These are phyloP conservation scores for Chaitophorus viminalis DNA, from an alignment of 2,888 invertebrate species.

Conservation along the genomic window DNA sequence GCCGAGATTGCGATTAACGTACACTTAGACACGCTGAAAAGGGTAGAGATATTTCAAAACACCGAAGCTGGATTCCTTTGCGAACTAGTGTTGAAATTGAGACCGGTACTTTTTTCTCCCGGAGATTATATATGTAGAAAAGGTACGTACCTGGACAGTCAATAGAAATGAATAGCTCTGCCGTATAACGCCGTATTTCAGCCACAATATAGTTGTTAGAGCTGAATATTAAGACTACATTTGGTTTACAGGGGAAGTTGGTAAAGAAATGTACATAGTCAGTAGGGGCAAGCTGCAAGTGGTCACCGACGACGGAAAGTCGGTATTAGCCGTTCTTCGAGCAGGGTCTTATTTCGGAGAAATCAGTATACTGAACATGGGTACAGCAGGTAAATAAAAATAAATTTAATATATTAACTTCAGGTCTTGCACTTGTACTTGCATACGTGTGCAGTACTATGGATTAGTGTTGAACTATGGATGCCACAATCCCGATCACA, in stretches of 20 bases:
- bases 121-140: slow-evolving; percentile 99
- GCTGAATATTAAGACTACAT: neutral
- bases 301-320: slow-evolving; percentile 93
- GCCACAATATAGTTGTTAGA: too few species aligned
- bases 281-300: slow-evolving; percentile 95
- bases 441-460: too few species aligned
- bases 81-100: slow-evolving; percentile 91
- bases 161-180: neutral
- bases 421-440: too few species aligned
- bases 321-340: slow-evolving; percentile 95
- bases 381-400: slow-evolving; percentile 94
- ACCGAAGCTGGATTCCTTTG: slow-evolving; percentile 99
- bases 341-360: slow-evolving; percentile 99
- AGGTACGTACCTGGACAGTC: slow-evolving; percentile 73
- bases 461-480: too few species aligned
- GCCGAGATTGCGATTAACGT: slow-evolving; percentile 99
- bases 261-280: slow-evolving; percentile 99
- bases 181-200: neutral
- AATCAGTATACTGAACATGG: slow-evolving; percentile 99
- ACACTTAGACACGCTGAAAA: slow-evolving; percentile 95
- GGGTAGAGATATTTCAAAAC: slow-evolving; percentile 99
- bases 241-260: slow-evolving; percentile 88
- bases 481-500: too few species aligned
- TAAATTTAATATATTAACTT: too few species aligned
- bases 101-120: slow-evolving; percentile 97